Evolutionary conservation across 2,888 invertebrate genomes (phyloP).

Genomic region (Lochmaea capreae): DNA sequence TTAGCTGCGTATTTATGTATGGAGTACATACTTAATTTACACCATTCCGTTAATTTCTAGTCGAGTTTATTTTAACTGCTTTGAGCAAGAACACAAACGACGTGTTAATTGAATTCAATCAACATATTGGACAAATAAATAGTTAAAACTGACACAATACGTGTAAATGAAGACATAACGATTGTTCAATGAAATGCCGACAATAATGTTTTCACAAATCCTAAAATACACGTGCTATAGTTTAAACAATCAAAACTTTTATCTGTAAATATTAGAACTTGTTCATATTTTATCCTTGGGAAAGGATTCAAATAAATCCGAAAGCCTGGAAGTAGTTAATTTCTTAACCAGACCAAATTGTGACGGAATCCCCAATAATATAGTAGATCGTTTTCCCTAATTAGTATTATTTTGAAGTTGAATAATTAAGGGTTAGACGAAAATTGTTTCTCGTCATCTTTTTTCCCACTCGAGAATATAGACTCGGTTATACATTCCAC

Average conservation of each 20-base stretch:
- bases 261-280: no score
- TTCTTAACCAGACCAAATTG: no score
- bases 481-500: constrained; percentile 49
- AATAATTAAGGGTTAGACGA: constrained; percentile 18
- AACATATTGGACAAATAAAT: constrained; percentile 31
- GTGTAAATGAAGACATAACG: neutral
- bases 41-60: constrained; percentile 33
- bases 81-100: constrained; percentile 28
- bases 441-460: constrained; percentile 1
- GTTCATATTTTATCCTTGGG: no score
- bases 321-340: no score
- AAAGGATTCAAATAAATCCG: no score
- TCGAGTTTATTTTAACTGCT: constrained; percentile 33
- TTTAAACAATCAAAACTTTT: no score
- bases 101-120: constrained; percentile 40
- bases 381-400: neutral
- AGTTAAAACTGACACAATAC: neutral
- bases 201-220: no score
- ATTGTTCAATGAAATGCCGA: neutral
- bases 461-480: constrained; percentile 9
- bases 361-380: no score
- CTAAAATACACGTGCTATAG: no score
- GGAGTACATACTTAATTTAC: constrained; percentile 29
- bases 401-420: neutral
- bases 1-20: constrained; percentile 30